Base-by-base conservation (phyloP, 2,797 vertebrate genomes). In the Myripristis murdjan region DNA sequence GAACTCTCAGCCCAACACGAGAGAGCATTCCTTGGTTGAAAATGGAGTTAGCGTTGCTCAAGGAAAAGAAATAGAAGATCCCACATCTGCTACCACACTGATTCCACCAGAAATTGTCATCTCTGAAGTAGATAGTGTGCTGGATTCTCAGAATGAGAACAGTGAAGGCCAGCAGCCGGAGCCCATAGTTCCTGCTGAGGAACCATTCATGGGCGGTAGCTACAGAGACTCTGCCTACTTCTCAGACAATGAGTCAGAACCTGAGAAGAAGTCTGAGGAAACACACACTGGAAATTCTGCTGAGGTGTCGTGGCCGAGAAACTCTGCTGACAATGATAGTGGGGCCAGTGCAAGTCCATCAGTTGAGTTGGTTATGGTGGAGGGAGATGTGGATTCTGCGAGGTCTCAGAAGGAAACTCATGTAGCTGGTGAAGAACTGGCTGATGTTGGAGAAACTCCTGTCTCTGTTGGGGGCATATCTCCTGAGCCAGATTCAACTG, bases 221-320 rank as follows among this genome's bases (percentile, higher is more conserved):
- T 97, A 99, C 24, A 89, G 98, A 85, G 98, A 99, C 89, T 99
- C 98, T 0, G 98, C 98, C 0, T 99, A 99, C 90, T 99, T 99
- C 83, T 99, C 98, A 3, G 98, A 99, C 82, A 99, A 97, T 5
- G 98, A 99, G 75, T 97, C 95, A 0, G 98, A 99, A 73, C 91
- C 96, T 0, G 98, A 99, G 69, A 98, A 96, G 89, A 98, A 95
- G 48, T 0, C 84, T 0, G 97, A 98, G 26, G 95, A 96, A 23
- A 20, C 75, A 1, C 64, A 58, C 0, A 91, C 83, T 26, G 73
- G 63, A 74, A n/a, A 20, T 31, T 46, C 82, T 28, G 12, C 47
- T 58, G 89, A 87, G 49, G 77, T 73, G 3, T 4, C 62, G 5
- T 84, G 81, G 91, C 52, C 71, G 57, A 86, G 70, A 28, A 24